phyloP scores from a whole-genome alignment of 2,888 invertebrate genomes.

The Drosophila nr. perissopoda region DNA sequence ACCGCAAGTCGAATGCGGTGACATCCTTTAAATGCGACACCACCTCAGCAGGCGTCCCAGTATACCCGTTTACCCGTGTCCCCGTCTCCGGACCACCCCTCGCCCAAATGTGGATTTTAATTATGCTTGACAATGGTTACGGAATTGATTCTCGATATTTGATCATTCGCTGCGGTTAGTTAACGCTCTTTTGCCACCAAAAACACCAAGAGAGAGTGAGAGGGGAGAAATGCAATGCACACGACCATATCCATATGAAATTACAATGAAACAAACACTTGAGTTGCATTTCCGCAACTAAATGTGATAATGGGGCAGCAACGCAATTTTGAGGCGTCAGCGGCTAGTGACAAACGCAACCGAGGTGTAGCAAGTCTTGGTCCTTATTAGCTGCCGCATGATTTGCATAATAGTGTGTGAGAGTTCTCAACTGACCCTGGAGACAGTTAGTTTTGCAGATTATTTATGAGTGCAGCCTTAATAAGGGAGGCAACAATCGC shows the following conservation, averaged over 20 bases:
- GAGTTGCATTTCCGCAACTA: constrained; percentile 65
- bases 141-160: constrained; percentile 82
- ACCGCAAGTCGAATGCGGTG: constrained; percentile 75
- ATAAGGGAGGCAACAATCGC: neutral
- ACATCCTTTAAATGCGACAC: constrained; percentile 79
- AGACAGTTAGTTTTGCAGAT: constrained; percentile 28
- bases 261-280: constrained; percentile 70
- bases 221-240: constrained; percentile 44
- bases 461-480: constrained; percentile 22
- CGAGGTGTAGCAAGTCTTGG: constrained; percentile 38
- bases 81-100: constrained; percentile 46
- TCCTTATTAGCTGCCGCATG: constrained; percentile 40
- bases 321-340: constrained; percentile 44
- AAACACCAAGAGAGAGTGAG: constrained; percentile 8
- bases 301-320: constrained; percentile 53
- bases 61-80: neutral
- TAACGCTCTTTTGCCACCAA: constrained; percentile 75
- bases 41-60: constrained; percentile 74
- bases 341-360: constrained; percentile 28
- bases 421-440: constrained; percentile 23
- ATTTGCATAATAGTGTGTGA: constrained; percentile 52
- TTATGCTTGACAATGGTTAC: constrained; percentile 77
- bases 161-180: constrained; percentile 81
- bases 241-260: constrained; percentile 60
- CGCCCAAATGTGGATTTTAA: constrained; percentile 68